A percentile compares a stretch with the other conserved stretches of the same genome.
Evolutionary conservation across 2,888 invertebrate genomes (phyloP).

Genomic region (Phyto melanocephala): DNA sequence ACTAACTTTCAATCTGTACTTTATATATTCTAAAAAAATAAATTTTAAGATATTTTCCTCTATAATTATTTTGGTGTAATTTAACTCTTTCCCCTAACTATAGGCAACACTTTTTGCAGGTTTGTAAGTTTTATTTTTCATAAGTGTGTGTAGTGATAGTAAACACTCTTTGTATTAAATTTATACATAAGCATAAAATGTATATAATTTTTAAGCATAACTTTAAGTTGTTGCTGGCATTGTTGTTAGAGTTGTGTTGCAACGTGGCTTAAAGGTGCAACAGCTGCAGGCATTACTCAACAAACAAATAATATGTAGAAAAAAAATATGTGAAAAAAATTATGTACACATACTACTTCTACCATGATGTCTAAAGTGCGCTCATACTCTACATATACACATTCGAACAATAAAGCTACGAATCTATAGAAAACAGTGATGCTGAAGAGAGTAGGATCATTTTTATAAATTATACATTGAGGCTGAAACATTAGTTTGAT

Average conservation of each 20-base stretch:
- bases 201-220: background rate
- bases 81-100: too few relatives aligned
- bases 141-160: background rate
- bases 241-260: background rate
- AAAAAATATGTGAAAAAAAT: background rate
- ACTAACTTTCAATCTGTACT: too few relatives aligned
- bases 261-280: conserved; percentile 38
- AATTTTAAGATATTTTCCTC: too few relatives aligned
- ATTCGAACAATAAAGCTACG: background rate
- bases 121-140: too few relatives aligned
- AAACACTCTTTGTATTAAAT: background rate
- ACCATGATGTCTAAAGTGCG: background rate
- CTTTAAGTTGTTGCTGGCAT: conserved; percentile 22
- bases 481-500: too few relatives aligned
- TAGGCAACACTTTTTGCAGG: too few relatives aligned
- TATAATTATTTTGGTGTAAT: too few relatives aligned
- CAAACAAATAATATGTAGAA: background rate
- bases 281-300: conserved; percentile 46
- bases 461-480: too few relatives aligned
- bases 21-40: too few relatives aligned
- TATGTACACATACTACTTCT: background rate
- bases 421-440: background rate
- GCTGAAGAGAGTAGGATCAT: background rate
- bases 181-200: conserved; percentile 10
- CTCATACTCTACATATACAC: background rate